Percentiles rank a stretch among this genome's conserved stretches.
Evolutionary conservation across 64 coral and sea anemone genomes (phyloP).

Genomic region (Pocillopora damicornis): DNA sequence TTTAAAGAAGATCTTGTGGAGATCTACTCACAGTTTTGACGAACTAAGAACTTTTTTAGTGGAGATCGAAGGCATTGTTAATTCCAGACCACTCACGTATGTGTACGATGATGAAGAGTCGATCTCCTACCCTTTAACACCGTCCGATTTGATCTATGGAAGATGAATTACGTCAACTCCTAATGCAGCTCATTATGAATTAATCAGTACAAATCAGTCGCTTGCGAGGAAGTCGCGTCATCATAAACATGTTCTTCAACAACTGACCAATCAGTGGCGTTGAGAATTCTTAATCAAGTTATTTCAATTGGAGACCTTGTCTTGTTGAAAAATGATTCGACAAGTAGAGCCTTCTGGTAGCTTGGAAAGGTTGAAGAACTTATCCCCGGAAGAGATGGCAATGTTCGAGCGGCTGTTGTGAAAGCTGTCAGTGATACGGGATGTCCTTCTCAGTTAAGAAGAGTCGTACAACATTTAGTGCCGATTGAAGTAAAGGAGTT

Average conservation of each 20-base stretch:
- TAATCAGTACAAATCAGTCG: constrained; percentile 44
- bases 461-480: constrained; percentile 13
- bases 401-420: not conserved
- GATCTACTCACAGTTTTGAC: constrained; percentile 30
- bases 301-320: constrained; percentile 26
- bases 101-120: constrained; percentile 42
- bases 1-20: constrained; percentile 34
- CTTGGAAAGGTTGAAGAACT: constrained; percentile 13
- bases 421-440: not conserved
- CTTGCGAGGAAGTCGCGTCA: constrained; percentile 33
- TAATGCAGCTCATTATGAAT: constrained; percentile 29
- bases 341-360: constrained; percentile 27
- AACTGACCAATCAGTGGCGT: constrained; percentile 41
- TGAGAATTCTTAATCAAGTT: not conserved
- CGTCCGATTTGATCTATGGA: constrained; percentile 42
- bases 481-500: constrained; percentile 3
- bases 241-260: constrained; percentile 49
- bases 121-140: constrained; percentile 40
- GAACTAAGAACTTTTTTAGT: constrained; percentile 19
- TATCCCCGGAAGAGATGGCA: not conserved
- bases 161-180: constrained; percentile 25
- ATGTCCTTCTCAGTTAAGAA: not conserved
- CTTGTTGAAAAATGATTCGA: constrained; percentile 18
- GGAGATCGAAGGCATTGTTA: constrained; percentile 29
- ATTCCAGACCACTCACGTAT: constrained; percentile 42